A percentile compares a stretch with the other conserved stretches of the same genome.
phyloP scores from a whole-genome alignment of 2,888 invertebrate species.

The Spisula subtruncata region DNA sequence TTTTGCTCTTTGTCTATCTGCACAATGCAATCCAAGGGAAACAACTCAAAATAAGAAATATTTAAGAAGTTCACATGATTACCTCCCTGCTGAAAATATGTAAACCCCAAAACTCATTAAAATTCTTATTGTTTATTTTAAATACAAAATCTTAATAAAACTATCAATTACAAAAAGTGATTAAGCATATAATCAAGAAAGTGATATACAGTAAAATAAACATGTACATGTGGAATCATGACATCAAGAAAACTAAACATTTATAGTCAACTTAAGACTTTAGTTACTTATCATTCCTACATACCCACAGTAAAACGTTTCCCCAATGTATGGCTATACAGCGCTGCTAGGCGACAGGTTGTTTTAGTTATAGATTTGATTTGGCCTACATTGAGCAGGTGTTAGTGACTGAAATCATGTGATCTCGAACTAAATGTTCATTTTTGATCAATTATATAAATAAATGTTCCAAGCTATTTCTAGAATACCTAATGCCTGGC shows the following conservation, averaged over 20 bases:
- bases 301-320: neutral
- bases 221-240: neutral
- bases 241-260: neutral
- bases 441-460: neutral
- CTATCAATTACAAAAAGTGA: slow-evolving; percentile 17
- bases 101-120: neutral
- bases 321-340: neutral
- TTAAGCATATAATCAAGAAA: neutral
- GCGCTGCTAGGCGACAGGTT: too few relatives aligned
- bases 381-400: too few relatives aligned
- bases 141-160: slow-evolving; percentile 21
- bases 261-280: neutral
- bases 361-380: too few relatives aligned
- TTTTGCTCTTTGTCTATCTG: too few relatives aligned
- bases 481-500: neutral
- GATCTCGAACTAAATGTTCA: neutral
- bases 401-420: too few relatives aligned
- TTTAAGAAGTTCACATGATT: neutral
- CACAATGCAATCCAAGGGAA: neutral
- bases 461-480: too few relatives aligned
- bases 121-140: neutral
- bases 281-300: neutral
- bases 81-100: neutral
- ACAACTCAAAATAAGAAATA: neutral
- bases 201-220: neutral